A percentile compares a stretch with the other conserved stretches of the same genome.
Evolutionary conservation across 35 echinoderm and acorn worm species (phyloP).

Genomic region (Chiridota heheva): DNA sequence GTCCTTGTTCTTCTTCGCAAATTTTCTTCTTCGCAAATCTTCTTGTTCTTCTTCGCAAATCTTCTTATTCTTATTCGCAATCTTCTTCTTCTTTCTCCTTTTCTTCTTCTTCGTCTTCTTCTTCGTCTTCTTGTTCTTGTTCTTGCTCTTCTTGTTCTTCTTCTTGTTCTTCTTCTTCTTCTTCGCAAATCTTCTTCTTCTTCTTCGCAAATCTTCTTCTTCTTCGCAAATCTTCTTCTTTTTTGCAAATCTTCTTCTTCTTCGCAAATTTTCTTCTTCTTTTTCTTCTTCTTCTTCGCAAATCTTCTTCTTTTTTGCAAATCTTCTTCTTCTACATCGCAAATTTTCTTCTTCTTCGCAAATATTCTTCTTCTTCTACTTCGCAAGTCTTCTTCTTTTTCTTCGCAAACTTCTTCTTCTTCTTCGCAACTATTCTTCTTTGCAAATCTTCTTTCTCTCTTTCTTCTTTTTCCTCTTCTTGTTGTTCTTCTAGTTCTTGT

Average conservation of each 20-base stretch:
- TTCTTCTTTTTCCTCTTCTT: not conserved
- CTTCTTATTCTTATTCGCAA: not conserved
- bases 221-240: not conserved
- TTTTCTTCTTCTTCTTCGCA: not conserved
- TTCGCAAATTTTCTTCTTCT: not conserved
- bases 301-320: not conserved
- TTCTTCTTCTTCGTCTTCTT: slow-evolving; percentile 1
- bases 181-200: not conserved
- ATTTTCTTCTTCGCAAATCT: not conserved
- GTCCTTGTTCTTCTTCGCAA: not conserved
- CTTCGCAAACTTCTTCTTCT: too few relatives aligned
- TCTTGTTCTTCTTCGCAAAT: not conserved
- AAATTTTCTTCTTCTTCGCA: not conserved
- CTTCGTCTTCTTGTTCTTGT: not conserved
- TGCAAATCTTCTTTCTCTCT: not conserved
- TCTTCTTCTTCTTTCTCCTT: not conserved
- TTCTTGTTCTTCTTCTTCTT: not conserved
- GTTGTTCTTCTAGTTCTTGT: not conserved
- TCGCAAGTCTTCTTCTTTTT: too few relatives aligned
- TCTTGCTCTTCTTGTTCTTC: not conserved
- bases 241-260: not conserved
- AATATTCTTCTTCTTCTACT: not conserved
- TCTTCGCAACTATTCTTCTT: not conserved
- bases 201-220: not conserved
- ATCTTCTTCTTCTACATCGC: not conserved